phyloP scores from a whole-genome alignment of 2,113 vertebrate species.

The Pristiophorus japonicus region DNA sequence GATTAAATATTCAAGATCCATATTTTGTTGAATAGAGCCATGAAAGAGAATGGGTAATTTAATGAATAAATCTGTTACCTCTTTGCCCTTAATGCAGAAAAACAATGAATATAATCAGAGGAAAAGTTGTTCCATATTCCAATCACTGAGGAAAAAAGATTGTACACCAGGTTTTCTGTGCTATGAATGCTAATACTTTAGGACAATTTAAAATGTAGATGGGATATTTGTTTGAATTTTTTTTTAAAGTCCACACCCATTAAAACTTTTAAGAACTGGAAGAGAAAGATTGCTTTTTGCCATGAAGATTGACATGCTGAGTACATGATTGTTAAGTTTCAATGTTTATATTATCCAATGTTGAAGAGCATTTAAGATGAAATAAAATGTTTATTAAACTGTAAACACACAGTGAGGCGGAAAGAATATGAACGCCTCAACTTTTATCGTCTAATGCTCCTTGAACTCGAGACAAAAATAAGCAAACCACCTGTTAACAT shows the following conservation, averaged over 20 bases:
- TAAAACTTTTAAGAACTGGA: not conserved
- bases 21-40: constrained; percentile 30
- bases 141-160: not conserved
- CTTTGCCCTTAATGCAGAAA: constrained; percentile 16
- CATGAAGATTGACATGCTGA: not conserved
- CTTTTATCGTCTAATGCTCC: not conserved
- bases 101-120: constrained; percentile 16
- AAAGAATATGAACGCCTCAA: not conserved
- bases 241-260: not conserved
- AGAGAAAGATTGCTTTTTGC: not conserved
- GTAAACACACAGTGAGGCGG: not conserved
- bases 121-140: not conserved
- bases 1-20: constrained; percentile 36
- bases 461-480: not conserved
- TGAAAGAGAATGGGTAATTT: constrained; percentile 33
- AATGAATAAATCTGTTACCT: constrained; percentile 32
- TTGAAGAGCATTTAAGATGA: not conserved
- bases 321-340: not conserved
- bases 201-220: not conserved
- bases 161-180: not conserved
- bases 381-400: not conserved
- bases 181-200: constrained; percentile 8
- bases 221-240: not conserved
- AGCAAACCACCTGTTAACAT: not conserved
- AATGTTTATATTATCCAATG: too few relatives aligned